phyloP scores from a whole-genome alignment of 2,797 vertebrate species.

The Phataginus tetradactyla region DNA sequence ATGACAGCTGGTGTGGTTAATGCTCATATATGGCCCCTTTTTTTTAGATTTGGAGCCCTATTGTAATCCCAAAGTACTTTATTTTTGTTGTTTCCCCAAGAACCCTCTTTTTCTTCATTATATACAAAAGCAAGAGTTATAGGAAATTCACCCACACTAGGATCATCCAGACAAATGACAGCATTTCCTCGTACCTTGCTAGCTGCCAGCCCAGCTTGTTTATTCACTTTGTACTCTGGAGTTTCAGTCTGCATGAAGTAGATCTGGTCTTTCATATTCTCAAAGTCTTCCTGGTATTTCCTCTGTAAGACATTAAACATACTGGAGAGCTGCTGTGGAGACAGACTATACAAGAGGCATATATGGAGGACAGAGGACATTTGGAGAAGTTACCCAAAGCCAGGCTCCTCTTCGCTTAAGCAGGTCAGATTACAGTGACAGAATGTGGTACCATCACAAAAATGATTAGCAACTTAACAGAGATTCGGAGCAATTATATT shows the following conservation, averaged over 20 bases:
- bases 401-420: neutral
- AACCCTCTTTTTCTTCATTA: neutral
- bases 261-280: slow-evolving; percentile 96
- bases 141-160: neutral
- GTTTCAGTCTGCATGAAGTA: slow-evolving; percentile 99
- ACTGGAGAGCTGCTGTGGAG: neutral
- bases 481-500: neutral
- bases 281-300: slow-evolving; percentile 94
- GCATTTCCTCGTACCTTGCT: slow-evolving; percentile 89
- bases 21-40: neutral
- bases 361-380: neutral
- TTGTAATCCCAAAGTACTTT: neutral
- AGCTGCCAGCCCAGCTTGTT: slow-evolving; percentile 89
- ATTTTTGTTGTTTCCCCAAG: neutral
- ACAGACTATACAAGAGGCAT: neutral
- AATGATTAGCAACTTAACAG: neutral
- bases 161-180: neutral
- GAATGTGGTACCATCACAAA: neutral
- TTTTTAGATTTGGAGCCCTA: neutral
- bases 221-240: slow-evolving; percentile 93
- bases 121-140: neutral
- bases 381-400: neutral
- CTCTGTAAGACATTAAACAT: slow-evolving; percentile 87
- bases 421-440: neutral
- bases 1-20: neutral